These are phyloP conservation scores for Amblyopsis hoosieri DNA, from an alignment of 2,797 vertebrate genomes.

Conservation along the genomic window DNA sequence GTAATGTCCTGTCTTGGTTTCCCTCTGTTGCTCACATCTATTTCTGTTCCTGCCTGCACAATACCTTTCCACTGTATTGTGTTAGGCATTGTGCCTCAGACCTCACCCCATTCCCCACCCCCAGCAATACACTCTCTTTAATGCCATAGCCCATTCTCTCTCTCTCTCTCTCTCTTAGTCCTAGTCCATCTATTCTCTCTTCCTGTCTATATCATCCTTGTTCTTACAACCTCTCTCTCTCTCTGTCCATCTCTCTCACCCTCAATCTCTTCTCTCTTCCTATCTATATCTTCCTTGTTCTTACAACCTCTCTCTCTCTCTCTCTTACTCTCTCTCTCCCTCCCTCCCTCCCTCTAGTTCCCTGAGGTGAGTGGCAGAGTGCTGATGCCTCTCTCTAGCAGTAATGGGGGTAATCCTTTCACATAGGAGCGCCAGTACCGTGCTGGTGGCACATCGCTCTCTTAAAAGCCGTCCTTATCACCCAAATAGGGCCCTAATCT, in stretches of 20 bases:
- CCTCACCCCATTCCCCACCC: no score
- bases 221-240: background rate
- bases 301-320: conserved; percentile 7
- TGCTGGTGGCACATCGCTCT: conserved; percentile 29
- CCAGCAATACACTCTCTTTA: no score
- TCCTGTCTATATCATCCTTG: background rate
- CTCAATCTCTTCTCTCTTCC: conserved; percentile 38
- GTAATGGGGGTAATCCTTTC: conserved; percentile 64
- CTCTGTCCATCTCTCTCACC: conserved; percentile 5
- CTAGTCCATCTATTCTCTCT: background rate
- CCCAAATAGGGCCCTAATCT: conserved; percentile 41
- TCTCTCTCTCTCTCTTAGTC: no score
- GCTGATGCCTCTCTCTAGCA: conserved; percentile 48
- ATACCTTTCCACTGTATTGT: conserved; percentile 40
- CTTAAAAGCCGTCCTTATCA: conserved; percentile 49
- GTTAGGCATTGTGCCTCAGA: no score
- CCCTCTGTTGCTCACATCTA: conserved; percentile 42
- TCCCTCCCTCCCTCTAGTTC: conserved; percentile 31
- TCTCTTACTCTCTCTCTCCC: conserved; percentile 7
- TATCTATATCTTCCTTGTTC: conserved; percentile 36
- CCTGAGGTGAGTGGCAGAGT: conserved; percentile 60
- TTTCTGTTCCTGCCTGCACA: conserved; percentile 44
- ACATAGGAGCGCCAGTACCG: conserved; percentile 43
- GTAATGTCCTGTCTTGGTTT: conserved; percentile 48
- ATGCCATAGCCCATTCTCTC: no score